Conservation (phyloP, 2,888 invertebrate species). For the Holacanthella duospinosa region DNA sequence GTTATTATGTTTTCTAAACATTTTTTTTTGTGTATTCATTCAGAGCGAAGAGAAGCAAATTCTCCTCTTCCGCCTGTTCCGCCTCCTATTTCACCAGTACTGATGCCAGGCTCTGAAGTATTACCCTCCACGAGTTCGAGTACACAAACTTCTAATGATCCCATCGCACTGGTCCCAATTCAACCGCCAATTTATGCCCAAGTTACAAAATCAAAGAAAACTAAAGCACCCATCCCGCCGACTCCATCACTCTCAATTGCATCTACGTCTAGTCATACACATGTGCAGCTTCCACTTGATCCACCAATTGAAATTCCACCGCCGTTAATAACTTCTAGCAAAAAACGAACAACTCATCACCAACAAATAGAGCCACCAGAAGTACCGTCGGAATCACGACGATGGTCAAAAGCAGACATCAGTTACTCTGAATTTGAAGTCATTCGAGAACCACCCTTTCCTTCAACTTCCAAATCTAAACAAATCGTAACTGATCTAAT, state of each 20-base stretch:
- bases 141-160: constrained; percentile 12
- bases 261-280: not conserved
- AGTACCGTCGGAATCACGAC: constrained; percentile 23
- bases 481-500: constrained; percentile 8
- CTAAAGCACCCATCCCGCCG: constrained; percentile 29
- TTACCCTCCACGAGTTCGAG: not conserved
- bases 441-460: constrained; percentile 23
- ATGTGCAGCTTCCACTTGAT: not conserved
- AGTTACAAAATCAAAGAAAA: constrained; percentile 53
- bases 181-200: constrained; percentile 63
- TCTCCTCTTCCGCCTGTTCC: constrained; percentile 77
- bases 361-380: constrained; percentile 11
- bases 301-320: not conserved
- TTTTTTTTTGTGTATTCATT: no score
- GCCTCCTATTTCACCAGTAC: constrained; percentile 39
- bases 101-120: not conserved
- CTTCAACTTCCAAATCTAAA: not conserved
- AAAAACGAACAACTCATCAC: constrained; percentile 13
- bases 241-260: constrained; percentile 15
- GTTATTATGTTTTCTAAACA: no score
- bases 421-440: constrained; percentile 37
- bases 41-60: constrained; percentile 78
- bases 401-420: constrained; percentile 37
- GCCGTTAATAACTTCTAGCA: not conserved
- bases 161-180: not conserved